Evolutionary conservation across 2,113 vertebrate genomes (phyloP).

Genomic region (Podarcis muralis): DNA sequence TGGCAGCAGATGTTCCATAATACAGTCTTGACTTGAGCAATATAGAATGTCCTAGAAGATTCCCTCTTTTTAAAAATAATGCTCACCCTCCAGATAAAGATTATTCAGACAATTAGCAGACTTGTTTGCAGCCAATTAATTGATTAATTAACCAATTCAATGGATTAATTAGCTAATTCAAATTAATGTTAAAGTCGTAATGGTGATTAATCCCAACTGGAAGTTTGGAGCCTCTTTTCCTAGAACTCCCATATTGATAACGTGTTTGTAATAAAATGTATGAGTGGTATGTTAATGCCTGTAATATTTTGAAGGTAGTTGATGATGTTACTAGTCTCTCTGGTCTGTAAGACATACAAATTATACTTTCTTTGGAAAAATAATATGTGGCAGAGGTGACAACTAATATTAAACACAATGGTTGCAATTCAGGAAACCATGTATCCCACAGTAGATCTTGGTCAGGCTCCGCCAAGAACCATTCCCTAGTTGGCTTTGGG

Average conservation of each 20-base stretch:
- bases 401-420: background rate
- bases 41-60: background rate
- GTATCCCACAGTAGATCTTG: background rate
- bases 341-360: background rate
- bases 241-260: background rate
- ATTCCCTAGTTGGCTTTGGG: background rate
- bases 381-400: background rate
- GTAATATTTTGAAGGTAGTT: background rate
- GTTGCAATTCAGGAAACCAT: background rate
- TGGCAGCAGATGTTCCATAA: background rate
- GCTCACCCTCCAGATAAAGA: background rate
- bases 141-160: background rate
- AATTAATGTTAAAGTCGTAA: background rate
- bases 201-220: background rate
- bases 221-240: background rate
- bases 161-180: background rate
- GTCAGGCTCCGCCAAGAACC: background rate
- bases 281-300: background rate
- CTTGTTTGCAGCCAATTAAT: conserved; percentile 4
- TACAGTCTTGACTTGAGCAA: background rate
- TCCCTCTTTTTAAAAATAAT: background rate
- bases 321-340: background rate
- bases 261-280: background rate
- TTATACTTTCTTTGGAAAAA: background rate
- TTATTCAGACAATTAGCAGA: background rate